These are phyloP conservation scores for Ichneumon xanthorius DNA, from an alignment of 2,888 invertebrate species.

Conservation along the genomic window DNA sequence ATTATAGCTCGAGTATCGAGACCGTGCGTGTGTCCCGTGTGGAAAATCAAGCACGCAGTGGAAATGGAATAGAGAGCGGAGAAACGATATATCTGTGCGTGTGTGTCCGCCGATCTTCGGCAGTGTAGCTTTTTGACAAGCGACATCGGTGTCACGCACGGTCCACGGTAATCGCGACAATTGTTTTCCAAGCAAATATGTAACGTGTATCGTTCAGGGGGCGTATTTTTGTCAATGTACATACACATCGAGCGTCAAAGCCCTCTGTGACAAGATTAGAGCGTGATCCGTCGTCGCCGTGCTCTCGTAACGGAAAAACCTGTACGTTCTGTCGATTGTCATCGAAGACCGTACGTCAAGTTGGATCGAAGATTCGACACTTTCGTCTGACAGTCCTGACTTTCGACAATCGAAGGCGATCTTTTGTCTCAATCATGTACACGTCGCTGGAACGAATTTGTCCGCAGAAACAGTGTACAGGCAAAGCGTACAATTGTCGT, in stretches of 20 bases:
- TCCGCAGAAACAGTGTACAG: neutral
- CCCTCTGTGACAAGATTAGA: constrained; percentile 37
- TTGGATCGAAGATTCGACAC: constrained; percentile 2
- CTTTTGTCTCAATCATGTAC: constrained; percentile 41
- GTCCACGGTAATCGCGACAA: constrained; percentile 27
- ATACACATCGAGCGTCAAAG: constrained; percentile 46
- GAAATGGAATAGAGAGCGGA: constrained; percentile 7
- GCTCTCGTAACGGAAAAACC: constrained; percentile 25
- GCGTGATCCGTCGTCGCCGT: constrained; percentile 40
- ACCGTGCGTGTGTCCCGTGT: neutral
- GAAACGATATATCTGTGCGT: neutral
- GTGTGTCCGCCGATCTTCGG: constrained; percentile 10
- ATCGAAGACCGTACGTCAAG: constrained; percentile 20
- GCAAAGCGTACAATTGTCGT: constrained; percentile 49
- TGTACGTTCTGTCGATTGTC: constrained; percentile 33
- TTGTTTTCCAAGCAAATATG: constrained; percentile 32
- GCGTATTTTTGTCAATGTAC: constrained; percentile 48
- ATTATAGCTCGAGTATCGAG: neutral
- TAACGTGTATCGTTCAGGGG: constrained; percentile 34
- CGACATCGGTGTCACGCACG: constrained; percentile 39
- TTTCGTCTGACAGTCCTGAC: constrained; percentile 10
- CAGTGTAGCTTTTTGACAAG: constrained; percentile 57
- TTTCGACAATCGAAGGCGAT: constrained; percentile 37
- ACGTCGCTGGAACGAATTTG: constrained; percentile 13
- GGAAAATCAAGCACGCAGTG: constrained; percentile 17